These are phyloP conservation scores for Noctuana brunneofusca DNA, from an alignment of 2,888 invertebrate genomes.

Conservation along the genomic window DNA sequence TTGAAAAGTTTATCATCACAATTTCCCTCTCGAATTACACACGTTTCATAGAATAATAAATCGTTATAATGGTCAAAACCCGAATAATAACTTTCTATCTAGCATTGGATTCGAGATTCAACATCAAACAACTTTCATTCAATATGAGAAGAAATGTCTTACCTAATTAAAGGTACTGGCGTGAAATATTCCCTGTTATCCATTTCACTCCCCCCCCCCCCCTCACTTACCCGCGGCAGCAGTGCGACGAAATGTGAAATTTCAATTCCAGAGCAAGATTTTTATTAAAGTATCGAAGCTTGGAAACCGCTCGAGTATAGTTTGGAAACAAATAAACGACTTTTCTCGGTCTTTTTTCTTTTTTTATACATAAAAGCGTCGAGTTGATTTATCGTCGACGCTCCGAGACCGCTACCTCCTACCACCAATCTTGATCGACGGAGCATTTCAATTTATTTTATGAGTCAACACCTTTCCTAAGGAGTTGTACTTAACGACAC, in stretches of 20 bases:
- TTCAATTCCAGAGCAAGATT: conserved; percentile 69
- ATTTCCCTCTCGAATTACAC: neutral
- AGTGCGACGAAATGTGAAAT: conserved; percentile 66
- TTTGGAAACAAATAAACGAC: conserved; percentile 80
- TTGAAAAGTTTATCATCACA: too few relatives aligned
- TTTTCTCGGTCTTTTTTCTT: conserved; percentile 64
- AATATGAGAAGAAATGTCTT: conserved; percentile 33
- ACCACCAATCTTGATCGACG: conserved; percentile 74
- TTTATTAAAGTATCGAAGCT: conserved; percentile 67
- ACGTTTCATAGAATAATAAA: neutral
- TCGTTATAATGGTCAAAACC: neutral
- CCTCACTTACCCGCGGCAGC: conserved; percentile 45
- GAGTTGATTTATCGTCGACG: conserved; percentile 76
- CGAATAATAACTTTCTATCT: conserved; percentile 20
- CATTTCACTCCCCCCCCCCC: conserved; percentile 40
- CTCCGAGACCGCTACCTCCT: conserved; percentile 63
- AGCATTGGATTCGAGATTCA: too few relatives aligned
- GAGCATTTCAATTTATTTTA: conserved; percentile 79
- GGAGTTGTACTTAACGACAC: conserved; percentile 38
- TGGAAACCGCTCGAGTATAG: conserved; percentile 67
- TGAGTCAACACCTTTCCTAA: conserved; percentile 69
- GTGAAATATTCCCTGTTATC: conserved; percentile 51
- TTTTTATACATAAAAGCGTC: conserved; percentile 73
- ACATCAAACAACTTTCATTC: conserved; percentile 21
- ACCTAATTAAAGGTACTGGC: conserved; percentile 54